These are phyloP conservation scores for Heterohyrax brucei DNA, from an alignment of 2,797 vertebrate genomes.

Conservation along the genomic window DNA sequence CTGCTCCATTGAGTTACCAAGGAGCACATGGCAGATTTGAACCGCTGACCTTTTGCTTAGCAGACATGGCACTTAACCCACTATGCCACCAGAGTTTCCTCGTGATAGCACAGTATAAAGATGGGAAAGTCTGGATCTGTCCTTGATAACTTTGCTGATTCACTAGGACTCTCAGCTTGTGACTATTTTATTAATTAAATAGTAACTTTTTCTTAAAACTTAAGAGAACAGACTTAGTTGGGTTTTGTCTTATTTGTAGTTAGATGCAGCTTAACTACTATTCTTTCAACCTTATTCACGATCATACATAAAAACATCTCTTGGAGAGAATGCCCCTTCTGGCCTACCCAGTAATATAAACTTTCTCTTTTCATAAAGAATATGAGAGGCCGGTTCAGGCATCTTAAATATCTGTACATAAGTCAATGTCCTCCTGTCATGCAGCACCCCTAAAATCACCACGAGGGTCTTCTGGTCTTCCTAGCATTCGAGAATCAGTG, in stretches of 20 bases:
- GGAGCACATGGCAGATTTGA: no score
- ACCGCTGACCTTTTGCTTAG: no score
- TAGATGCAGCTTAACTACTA: not conserved
- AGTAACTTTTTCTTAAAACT: not conserved
- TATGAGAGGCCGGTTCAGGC: not conserved
- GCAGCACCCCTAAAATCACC: not conserved
- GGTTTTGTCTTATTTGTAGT: not conserved
- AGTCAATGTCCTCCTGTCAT: not conserved
- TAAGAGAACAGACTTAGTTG: not conserved
- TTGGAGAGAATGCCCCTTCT: not conserved
- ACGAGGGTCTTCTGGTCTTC: not conserved
- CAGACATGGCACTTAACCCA: no score
- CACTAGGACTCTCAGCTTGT: not conserved
- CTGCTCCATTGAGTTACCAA: no score
- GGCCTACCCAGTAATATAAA: not conserved
- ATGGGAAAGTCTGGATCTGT: not conserved
- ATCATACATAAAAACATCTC: not conserved
- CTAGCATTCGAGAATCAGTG: not conserved
- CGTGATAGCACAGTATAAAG: not conserved
- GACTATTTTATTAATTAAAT: not conserved
- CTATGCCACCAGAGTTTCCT: no score
- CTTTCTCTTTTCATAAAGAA: not conserved
- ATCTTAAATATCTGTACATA: not conserved
- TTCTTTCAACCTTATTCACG: slow-evolving; percentile 7
- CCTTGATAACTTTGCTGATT: not conserved